Evolutionary conservation across 2,888 invertebrate genomes (phyloP).

Genomic region (Synergus laeviventris): DNA sequence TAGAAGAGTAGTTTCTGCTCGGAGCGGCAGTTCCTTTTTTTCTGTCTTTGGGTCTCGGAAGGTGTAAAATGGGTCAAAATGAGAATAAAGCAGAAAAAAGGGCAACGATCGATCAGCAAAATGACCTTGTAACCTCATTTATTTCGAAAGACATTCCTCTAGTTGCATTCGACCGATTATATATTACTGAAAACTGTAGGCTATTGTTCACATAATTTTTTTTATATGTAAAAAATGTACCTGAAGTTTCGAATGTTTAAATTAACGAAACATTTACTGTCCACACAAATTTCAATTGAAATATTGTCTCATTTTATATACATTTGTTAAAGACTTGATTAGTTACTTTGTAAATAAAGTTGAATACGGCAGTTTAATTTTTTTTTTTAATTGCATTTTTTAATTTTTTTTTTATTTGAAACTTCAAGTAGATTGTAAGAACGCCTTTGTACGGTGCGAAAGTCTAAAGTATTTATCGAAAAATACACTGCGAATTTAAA

Average conservation of each 20-base stretch:
- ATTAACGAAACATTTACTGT: too few species aligned
- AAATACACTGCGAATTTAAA: conserved; percentile 65
- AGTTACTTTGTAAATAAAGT: background rate
- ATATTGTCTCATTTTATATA: too few species aligned
- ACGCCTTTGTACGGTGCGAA: conserved; percentile 66
- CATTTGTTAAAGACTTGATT: background rate
- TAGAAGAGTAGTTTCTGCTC: conserved; percentile 61
- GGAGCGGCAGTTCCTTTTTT: conserved; percentile 48
- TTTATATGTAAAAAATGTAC: conserved; percentile 44
- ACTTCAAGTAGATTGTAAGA: conserved; percentile 39
- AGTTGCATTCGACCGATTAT: conserved; percentile 52
- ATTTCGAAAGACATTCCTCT: conserved; percentile 53
- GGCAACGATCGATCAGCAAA: conserved; percentile 15
- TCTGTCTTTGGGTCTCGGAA: conserved; percentile 55
- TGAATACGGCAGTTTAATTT: background rate
- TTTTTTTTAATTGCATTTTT: too few species aligned
- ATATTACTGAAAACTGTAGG: conserved; percentile 46
- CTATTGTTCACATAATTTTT: conserved; percentile 50
- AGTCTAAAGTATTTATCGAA: conserved; percentile 67
- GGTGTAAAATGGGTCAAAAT: conserved; percentile 45
- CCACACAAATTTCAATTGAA: too few species aligned
- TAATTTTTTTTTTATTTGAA: background rate
- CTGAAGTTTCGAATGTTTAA: conserved; percentile 49
- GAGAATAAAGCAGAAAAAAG: conserved; percentile 45
- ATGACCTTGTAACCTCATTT: conserved; percentile 38